Evolutionary conservation across 2,113 vertebrate species (phyloP).

Genomic region (Tinamus guttatus): DNA sequence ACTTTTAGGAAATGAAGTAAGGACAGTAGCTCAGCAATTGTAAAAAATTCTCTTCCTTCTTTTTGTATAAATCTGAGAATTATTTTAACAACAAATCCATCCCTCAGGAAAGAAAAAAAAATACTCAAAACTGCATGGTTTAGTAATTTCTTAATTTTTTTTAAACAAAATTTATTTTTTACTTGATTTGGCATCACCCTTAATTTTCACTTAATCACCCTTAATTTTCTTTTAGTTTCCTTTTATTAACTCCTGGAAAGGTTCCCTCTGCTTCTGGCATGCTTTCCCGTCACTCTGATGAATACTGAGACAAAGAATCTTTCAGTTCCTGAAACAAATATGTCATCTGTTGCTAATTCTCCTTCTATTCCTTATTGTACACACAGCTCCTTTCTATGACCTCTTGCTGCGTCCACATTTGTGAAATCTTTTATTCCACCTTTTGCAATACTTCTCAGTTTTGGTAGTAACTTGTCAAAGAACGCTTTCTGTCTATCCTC

Average conservation of each 20-base stretch:
- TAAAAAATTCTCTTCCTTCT: neutral
- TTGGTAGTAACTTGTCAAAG: neutral
- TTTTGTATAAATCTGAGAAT: conserved; percentile 3
- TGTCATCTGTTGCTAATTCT: conserved; percentile 35
- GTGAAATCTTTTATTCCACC: neutral
- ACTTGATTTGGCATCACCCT: neutral
- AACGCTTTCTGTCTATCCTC: neutral
- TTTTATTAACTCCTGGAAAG: conserved; percentile 7
- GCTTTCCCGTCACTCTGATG: conserved; percentile 12
- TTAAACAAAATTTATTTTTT: conserved; percentile 13
- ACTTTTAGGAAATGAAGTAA: neutral
- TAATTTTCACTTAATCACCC: neutral
- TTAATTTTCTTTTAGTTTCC: conserved; percentile 8
- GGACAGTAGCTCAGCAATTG: neutral
- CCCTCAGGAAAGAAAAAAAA: neutral
- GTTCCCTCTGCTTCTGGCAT: neutral
- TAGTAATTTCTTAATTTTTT: neutral
- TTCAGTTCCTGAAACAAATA: conserved; percentile 14
- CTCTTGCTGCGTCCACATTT: neutral
- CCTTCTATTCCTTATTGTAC: neutral
- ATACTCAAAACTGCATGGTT: neutral
- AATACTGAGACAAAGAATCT: conserved; percentile 41
- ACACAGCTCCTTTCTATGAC: neutral
- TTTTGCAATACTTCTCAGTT: neutral
- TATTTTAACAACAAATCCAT: neutral